phyloP scores from a whole-genome alignment of 2,113 vertebrate genomes.

The Stegostoma tigrinum region DNA sequence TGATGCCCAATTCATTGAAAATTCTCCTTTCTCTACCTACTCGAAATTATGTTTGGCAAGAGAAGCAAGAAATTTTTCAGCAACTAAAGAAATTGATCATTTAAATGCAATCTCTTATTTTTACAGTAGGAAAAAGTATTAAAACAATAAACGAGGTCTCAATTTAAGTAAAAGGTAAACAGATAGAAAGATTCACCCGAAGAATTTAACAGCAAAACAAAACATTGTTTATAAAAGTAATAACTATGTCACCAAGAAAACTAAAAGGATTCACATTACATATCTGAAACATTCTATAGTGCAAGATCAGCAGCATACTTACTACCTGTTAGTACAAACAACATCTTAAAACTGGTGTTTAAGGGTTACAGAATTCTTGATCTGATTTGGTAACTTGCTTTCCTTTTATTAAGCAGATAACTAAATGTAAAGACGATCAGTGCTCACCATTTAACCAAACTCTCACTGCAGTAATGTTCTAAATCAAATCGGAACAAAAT shows the following conservation, averaged over 20 bases:
- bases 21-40: neutral
- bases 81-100: neutral
- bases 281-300: neutral
- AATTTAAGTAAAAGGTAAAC: neutral
- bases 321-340: neutral
- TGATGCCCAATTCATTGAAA: no score
- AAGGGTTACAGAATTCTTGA: neutral
- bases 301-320: neutral
- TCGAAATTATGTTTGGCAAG: neutral
- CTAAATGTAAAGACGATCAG: neutral
- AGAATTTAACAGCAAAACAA: neutral
- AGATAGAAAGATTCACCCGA: neutral
- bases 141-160: neutral
- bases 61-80: neutral
- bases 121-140: neutral
- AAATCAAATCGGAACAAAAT: neutral
- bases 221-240: neutral
- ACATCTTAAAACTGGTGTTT: neutral
- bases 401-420: neutral
- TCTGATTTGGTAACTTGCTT: neutral
- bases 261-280: neutral
- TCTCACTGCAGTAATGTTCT: neutral
- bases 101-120: neutral
- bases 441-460: neutral
- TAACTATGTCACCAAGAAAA: neutral